Evolutionary conservation across 1,140 invertebrate genomes (phyloP).

Genomic region (Acromyrmex heyeri): DNA sequence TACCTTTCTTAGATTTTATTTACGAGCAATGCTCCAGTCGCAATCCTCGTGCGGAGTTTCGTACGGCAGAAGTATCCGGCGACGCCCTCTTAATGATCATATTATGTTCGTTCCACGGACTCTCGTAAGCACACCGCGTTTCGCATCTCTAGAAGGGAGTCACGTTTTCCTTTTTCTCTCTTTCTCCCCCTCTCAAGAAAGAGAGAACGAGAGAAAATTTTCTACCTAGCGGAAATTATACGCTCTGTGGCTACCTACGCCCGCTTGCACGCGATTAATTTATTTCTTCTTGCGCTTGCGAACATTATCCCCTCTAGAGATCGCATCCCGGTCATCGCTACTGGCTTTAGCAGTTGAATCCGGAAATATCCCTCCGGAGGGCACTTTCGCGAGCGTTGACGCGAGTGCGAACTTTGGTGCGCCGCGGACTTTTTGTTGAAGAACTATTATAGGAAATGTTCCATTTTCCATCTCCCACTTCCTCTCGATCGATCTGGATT

Average conservation of each 20-base stretch:
- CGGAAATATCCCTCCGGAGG: slow-evolving; percentile 62
- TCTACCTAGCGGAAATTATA: slow-evolving; percentile 69
- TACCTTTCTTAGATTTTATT: slow-evolving; percentile 63
- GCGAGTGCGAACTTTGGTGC: slow-evolving; percentile 36
- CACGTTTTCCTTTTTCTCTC: neutral
- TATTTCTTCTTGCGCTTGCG: slow-evolving; percentile 64
- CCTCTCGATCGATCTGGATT: neutral
- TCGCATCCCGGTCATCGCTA: slow-evolving; percentile 56
- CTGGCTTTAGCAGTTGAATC: slow-evolving; percentile 53
- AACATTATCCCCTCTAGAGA: slow-evolving; percentile 58
- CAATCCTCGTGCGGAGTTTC: slow-evolving; percentile 66
- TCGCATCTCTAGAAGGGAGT: slow-evolving; percentile 14
- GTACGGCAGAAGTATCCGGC: slow-evolving; percentile 71
- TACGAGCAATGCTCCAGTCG: slow-evolving; percentile 60
- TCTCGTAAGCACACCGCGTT: slow-evolving; percentile 65
- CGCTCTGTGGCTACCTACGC: slow-evolving; percentile 42
- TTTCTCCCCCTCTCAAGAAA: neutral
- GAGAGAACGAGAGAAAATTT: slow-evolving; percentile 30
- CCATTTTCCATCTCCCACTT: slow-evolving; percentile 15
- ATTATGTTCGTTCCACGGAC: slow-evolving; percentile 72
- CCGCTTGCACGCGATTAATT: slow-evolving; percentile 72
- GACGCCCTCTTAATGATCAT: slow-evolving; percentile 77
- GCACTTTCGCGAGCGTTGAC: slow-evolving; percentile 59
- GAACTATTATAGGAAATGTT: slow-evolving; percentile 19
- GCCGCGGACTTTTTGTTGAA: slow-evolving; percentile 40